Evolutionary conservation across 2,888 invertebrate genomes (phyloP).

Genomic region (Ormyrus nitidulus): DNA sequence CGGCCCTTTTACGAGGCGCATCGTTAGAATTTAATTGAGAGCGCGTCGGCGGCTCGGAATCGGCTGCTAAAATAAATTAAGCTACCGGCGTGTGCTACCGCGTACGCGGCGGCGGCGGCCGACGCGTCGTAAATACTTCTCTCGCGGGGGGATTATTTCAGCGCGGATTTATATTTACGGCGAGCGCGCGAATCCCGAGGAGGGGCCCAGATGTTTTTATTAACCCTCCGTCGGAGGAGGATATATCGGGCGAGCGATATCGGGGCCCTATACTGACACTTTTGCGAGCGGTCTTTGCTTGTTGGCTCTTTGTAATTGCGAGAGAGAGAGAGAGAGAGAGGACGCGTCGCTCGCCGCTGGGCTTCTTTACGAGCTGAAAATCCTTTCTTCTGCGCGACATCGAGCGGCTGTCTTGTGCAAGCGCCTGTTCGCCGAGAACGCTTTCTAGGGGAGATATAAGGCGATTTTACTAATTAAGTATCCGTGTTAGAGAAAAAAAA

Average conservation of each 20-base stretch:
- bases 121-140: background rate
- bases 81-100: conserved; percentile 65
- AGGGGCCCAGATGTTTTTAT: conserved; percentile 36
- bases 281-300: background rate
- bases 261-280: background rate
- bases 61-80: conserved; percentile 71
- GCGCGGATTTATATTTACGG: conserved; percentile 39
- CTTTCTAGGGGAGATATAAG: no score
- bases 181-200: conserved; percentile 22
- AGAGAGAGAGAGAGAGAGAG: conserved; percentile 3
- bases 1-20: conserved; percentile 26
- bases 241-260: background rate
- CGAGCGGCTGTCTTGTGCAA: no score
- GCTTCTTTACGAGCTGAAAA: background rate
- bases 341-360: background rate
- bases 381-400: background rate
- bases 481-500: no score
- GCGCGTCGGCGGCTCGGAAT: conserved; percentile 62
- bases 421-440: no score
- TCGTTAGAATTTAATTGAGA: conserved; percentile 59
- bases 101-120: conserved; percentile 58
- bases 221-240: conserved; percentile 11
- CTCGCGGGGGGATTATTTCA: background rate
- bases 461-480: no score
- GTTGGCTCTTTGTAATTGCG: background rate